These are phyloP conservation scores for Athene noctua DNA, from an alignment of 2,113 vertebrate species.

Conservation along the genomic window DNA sequence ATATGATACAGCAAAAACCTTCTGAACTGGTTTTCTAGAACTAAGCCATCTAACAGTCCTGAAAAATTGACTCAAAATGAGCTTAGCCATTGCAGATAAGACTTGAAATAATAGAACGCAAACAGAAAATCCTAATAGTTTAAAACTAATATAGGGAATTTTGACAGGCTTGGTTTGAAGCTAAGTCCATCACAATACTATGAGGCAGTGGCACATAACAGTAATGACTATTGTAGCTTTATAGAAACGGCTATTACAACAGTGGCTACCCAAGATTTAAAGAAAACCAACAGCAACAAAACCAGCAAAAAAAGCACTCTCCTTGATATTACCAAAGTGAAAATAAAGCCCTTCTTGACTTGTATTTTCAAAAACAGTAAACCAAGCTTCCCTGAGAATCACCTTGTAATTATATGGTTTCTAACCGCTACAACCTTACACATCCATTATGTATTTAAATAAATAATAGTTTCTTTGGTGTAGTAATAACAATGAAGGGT, in stretches of 20 bases:
- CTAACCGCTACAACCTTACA: not conserved
- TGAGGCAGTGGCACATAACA: not conserved
- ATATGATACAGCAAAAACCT: not conserved
- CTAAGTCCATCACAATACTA: not conserved
- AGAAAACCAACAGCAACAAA: not conserved
- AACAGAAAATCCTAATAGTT: not conserved
- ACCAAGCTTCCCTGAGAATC: not conserved
- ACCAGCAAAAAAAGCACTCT: not conserved
- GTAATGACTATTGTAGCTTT: not conserved
- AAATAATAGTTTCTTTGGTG: not conserved
- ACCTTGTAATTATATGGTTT: not conserved
- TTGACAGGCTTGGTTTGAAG: not conserved
- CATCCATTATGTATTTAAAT: not conserved
- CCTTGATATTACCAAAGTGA: not conserved
- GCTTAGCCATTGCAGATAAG: not conserved
- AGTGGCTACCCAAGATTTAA: not conserved
- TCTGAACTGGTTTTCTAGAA: not conserved
- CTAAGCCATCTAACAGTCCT: not conserved
- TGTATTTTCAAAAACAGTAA: not conserved
- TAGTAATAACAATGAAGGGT: slow-evolving; percentile 3
- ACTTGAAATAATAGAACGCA: not conserved
- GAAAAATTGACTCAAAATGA: not conserved
- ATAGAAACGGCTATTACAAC: not conserved
- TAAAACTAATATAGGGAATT: not conserved
- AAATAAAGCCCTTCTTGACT: not conserved